Evolutionary conservation across 30 jellyfish, hydroid and myxozoan genomes (phyloP).

Genomic region (Sanderia malayensis): DNA sequence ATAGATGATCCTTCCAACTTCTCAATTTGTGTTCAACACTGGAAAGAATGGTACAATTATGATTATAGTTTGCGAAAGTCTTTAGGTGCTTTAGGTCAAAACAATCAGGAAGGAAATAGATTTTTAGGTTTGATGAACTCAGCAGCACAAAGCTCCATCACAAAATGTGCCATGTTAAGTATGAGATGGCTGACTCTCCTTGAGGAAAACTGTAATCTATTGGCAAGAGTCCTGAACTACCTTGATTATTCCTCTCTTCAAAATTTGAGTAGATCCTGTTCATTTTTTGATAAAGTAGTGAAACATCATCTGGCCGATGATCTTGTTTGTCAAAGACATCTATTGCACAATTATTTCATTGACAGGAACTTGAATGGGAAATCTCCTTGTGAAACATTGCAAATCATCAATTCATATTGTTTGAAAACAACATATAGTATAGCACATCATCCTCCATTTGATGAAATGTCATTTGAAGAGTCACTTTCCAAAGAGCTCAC

Average conservation of each 20-base stretch:
- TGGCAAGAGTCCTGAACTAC: not conserved
- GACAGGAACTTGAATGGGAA: constrained; percentile 8
- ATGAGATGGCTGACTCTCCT: not conserved
- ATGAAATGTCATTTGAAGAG: no score
- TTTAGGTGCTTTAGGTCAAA: not conserved
- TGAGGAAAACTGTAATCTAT: not conserved
- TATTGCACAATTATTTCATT: not conserved
- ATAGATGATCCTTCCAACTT: constrained; percentile 8
- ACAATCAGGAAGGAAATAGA: not conserved
- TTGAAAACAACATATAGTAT: no score
- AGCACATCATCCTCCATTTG: no score
- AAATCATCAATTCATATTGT: not conserved
- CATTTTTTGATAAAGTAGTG: no score
- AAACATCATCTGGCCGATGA: no score
- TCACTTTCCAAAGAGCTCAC: not conserved
- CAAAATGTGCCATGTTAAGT: not conserved
- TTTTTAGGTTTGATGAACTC: not conserved
- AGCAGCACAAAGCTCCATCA: not conserved
- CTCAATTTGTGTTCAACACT: constrained; percentile 9
- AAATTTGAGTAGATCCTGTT: no score
- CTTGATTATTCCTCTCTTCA: not conserved
- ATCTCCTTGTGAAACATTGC: not conserved
- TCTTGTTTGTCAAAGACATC: not conserved
- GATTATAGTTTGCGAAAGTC: not conserved
- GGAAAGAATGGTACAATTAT: constrained; percentile 23